Base-by-base conservation (phyloP, 2,113 vertebrate genomes). In the Campylomormyrus numenius region DNA sequence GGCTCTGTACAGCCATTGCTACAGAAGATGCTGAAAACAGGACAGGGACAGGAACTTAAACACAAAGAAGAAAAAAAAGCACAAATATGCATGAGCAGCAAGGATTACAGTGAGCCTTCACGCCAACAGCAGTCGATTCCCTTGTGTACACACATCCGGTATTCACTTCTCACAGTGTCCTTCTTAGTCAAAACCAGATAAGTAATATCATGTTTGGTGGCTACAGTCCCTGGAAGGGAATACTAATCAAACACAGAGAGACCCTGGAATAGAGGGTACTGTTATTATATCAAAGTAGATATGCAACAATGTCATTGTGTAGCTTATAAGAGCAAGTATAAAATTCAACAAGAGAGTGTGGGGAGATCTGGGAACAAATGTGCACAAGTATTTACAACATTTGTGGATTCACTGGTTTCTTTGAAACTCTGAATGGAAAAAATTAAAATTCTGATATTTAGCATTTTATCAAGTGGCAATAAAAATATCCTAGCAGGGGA, bases 21-120 rank as follows among this genome's bases (percentile, higher is more conserved):
- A 53, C 35, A 89, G 13, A 84, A 83, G 27, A 62, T 46, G 39
- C 8, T 49, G 88, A 74, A 53, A 84, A 52, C 53, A 42, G 77
- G 74, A 89, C 90, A 9, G 7, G 80, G 39, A 45, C 5, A 89
- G 89, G 42, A 90, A 86, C 85, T 89, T 89, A 91, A 58, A 94
- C 91, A 94, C 90, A 91, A 89, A 24, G 52, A 42, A 42, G 42
- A 88, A 62, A 89, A 85, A 84, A 77, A 45, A 87, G n/a, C 62
- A 66, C 62, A 66, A 66, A 85, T 49, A 89, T 7, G 77, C 62
- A 77, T 21, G 45, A 50, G 24, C 53, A 90, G 50, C 31, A 89
- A 89, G 21, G 62, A 19, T 46, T 88, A 87, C 19, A 89, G 45
- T 50, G 62, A 48, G 56, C 3, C 85, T 7, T 35, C 15, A 46